Percentiles rank a stretch among this genome's conserved stretches.
phyloP scores from a whole-genome alignment of 2,113 vertebrate genomes.

The Catharus minimus region DNA sequence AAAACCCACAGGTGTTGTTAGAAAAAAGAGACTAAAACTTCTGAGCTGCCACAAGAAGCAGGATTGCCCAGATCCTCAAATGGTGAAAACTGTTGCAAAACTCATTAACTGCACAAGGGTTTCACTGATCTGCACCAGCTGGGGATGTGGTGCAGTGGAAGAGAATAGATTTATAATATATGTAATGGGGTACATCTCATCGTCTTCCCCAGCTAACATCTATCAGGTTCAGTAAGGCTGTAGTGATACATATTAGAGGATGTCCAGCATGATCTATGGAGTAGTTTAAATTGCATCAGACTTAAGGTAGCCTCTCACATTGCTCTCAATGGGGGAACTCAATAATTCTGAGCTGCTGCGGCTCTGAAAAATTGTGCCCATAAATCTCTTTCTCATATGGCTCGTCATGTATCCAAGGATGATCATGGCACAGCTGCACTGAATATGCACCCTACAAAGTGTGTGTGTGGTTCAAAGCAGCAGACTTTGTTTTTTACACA shows the following conservation, averaged over 20 bases:
- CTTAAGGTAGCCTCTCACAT: slow-evolving; percentile 18
- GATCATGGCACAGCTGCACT: background rate
- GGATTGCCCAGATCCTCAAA: background rate
- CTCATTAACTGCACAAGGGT: background rate
- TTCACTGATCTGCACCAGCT: background rate
- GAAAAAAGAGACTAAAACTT: background rate
- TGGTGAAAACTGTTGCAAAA: background rate
- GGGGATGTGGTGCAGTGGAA: background rate
- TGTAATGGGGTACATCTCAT: background rate
- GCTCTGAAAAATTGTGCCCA: slow-evolving; percentile 6
- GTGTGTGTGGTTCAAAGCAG: background rate
- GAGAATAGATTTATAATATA: background rate
- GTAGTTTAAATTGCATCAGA: slow-evolving; percentile 48
- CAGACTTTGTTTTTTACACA: background rate
- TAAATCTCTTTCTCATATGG: slow-evolving; percentile 26
- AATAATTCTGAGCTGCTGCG: background rate
- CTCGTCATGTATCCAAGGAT: background rate
- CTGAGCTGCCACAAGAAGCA: background rate
- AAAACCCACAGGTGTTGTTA: background rate
- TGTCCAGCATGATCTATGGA: slow-evolving; percentile 49
- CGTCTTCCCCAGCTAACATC: background rate
- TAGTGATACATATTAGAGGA: background rate
- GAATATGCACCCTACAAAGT: background rate
- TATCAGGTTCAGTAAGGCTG: background rate
- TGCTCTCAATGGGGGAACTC: slow-evolving; percentile 2